Percentiles rank a stretch among this genome's conserved stretches.
Conservation (phyloP, 2,888 invertebrate species). For the Drosophila pseudotakahashii region DNA sequence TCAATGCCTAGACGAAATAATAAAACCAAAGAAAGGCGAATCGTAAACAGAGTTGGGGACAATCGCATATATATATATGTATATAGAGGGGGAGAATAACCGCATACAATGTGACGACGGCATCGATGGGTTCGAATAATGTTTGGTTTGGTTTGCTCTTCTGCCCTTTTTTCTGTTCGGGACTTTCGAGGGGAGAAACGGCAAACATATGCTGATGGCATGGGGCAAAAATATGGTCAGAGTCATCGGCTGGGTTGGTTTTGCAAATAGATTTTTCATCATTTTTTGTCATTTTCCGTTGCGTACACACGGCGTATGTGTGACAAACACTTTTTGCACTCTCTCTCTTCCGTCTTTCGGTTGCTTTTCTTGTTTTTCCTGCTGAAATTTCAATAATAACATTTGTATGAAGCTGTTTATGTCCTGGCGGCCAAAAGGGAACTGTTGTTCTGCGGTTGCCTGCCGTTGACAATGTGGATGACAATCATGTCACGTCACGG, state of each 20-base stretch:
- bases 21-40: slow-evolving; percentile 61
- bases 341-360: not conserved
- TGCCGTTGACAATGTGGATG: slow-evolving; percentile 68
- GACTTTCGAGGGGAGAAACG: slow-evolving; percentile 27
- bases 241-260: slow-evolving; percentile 19
- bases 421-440: slow-evolving; percentile 34
- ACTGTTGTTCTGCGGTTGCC: slow-evolving; percentile 46
- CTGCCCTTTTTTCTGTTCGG: slow-evolving; percentile 5
- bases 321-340: slow-evolving; percentile 52
- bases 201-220: slow-evolving; percentile 61
- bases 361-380: slow-evolving; percentile 36
- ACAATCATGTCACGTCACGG: slow-evolving; percentile 72
- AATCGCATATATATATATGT: slow-evolving; percentile 5
- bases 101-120: slow-evolving; percentile 37
- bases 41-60: slow-evolving; percentile 38
- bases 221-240: slow-evolving; percentile 47
- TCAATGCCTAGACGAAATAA: slow-evolving; percentile 60
- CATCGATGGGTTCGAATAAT: slow-evolving; percentile 59
- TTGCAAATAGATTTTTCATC: slow-evolving; percentile 74
- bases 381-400: slow-evolving; percentile 77
- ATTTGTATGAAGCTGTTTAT: slow-evolving; percentile 79
- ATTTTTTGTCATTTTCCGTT: slow-evolving; percentile 51
- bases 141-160: slow-evolving; percentile 36
- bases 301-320: slow-evolving; percentile 57
- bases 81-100: slow-evolving; percentile 26